These are phyloP conservation scores for Tipula lateralis DNA, from an alignment of 2,888 invertebrate genomes.

Conservation along the genomic window DNA sequence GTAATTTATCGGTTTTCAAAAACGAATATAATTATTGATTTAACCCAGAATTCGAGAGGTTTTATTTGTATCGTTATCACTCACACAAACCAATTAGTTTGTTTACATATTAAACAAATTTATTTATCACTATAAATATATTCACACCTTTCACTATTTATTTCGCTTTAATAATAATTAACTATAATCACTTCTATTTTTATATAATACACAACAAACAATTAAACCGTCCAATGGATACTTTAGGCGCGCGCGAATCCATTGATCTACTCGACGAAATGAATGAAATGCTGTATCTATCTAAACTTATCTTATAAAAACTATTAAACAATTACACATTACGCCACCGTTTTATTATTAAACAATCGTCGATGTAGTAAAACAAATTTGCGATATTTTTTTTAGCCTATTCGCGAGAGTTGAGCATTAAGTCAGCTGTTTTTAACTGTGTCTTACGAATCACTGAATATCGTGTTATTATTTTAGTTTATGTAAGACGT, in stretches of 20 bases:
- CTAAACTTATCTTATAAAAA: not conserved
- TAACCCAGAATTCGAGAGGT: not conserved
- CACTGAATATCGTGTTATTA: not conserved
- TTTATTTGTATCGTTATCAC: not conserved
- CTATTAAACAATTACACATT: not conserved
- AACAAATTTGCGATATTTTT: not conserved
- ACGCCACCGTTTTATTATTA: conserved; percentile 24
- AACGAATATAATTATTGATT: not conserved
- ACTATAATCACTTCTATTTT: not conserved
- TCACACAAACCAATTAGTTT: not conserved
- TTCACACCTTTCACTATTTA: not conserved
- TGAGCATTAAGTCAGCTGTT: not conserved
- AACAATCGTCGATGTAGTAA: not conserved
- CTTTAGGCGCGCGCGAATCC: not conserved
- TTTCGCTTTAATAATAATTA: not conserved
- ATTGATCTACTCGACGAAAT: not conserved
- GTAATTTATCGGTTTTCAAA: not conserved
- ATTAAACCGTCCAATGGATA: not conserved
- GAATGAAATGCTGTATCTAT: not conserved
- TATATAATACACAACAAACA: not conserved
- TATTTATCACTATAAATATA: not conserved
- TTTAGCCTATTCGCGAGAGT: not conserved
- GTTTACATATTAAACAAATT: not conserved
- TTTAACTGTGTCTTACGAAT: not conserved
- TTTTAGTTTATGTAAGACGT: conserved; percentile 20